Base-by-base conservation (phyloP, 2,888 invertebrate genomes). In the Agrotis segetum region DNA sequence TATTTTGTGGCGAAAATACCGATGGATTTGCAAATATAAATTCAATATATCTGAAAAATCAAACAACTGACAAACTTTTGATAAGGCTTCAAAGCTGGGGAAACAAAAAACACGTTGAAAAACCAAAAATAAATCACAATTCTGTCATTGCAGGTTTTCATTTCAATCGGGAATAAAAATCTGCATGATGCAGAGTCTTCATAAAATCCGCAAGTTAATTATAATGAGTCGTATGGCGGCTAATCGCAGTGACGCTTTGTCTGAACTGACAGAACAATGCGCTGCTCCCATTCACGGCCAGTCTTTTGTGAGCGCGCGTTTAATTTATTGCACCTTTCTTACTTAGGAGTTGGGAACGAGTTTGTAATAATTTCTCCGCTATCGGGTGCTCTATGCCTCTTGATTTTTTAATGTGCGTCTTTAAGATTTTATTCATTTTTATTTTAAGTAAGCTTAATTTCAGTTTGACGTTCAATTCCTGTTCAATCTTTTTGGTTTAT, bases 161-260 rank as follows among this genome's bases (percentile, higher is more conserved):
- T 29, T 53, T 11, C 19, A 47, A 47, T 16, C 0, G 14, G 16
- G 9, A 29, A 44, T 11, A 0, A 3, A 44, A 53, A 67, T 67
- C 53, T 58, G 24, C 11, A 44, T n/a, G 2, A 52, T 74, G 76
- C 83, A 81, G 60, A 78, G 82, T 65, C 29, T 17, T 78, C 80
- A 53, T 79, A 81, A 80, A 77, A 81, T 82, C 65, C 69, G 78
- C 87, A 85, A 90, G 90, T 91, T 92, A 91, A 92, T 92, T 92
- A 92, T 92, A 92, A 92, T 91, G 90, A 92, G 90, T 82, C 88
- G 87, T 85, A 84, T 86, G 84, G 85, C 85, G 21, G 88, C 91
- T 93, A 92, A 92, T 93, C 91, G 92, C 90, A 89, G 88, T 88
- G 89, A 88, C 87, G 90, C 93, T 92, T 93, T 94, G 93, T 94